phyloP scores from a whole-genome alignment of 1,140 invertebrate genomes.

The Caenorhabditis latens region DNA sequence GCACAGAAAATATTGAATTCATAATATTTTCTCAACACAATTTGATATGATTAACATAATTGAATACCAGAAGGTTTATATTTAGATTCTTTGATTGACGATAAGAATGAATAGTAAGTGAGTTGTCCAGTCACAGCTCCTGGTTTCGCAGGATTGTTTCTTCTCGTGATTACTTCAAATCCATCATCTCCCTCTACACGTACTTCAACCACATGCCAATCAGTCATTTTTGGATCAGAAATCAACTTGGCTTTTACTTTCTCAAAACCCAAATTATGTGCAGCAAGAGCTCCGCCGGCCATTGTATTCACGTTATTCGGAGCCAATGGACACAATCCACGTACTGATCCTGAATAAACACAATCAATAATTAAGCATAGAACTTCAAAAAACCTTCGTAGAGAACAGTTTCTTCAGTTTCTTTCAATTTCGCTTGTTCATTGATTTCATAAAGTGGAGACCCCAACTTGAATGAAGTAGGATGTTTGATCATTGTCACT shows the following conservation, averaged over 20 bases:
- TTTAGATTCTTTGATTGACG: constrained; percentile 78
- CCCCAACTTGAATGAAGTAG: constrained; percentile 80
- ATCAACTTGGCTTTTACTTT: constrained; percentile 80
- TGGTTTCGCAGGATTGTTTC: constrained; percentile 81
- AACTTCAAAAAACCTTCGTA: constrained; percentile 80
- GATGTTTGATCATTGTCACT: constrained; percentile 82
- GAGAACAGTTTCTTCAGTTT: constrained; percentile 77
- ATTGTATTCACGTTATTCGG: constrained; percentile 82
- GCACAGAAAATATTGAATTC: too few species aligned
- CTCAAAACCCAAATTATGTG: constrained; percentile 82
- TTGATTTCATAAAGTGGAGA: constrained; percentile 79
- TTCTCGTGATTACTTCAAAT: constrained; percentile 80
- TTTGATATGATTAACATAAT: constrained; percentile 1
- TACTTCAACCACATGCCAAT: constrained; percentile 82
- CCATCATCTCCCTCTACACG: constrained; percentile 80
- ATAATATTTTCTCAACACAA: too few species aligned
- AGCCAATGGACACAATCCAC: constrained; percentile 81
- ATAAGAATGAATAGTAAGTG: constrained; percentile 81
- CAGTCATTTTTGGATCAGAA: constrained; percentile 80
- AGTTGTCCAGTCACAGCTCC: constrained; percentile 81
- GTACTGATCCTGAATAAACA: constrained; percentile 79
- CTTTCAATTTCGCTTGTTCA: constrained; percentile 77
- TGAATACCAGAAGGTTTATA: constrained; percentile 28
- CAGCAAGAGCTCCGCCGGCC: constrained; percentile 80
- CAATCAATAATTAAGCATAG: not conserved